Evolutionary conservation across 2,113 vertebrate species (phyloP), one percentile per base, ranked within the genome.

Genomic region (Lamprotornis superbus): DNA sequence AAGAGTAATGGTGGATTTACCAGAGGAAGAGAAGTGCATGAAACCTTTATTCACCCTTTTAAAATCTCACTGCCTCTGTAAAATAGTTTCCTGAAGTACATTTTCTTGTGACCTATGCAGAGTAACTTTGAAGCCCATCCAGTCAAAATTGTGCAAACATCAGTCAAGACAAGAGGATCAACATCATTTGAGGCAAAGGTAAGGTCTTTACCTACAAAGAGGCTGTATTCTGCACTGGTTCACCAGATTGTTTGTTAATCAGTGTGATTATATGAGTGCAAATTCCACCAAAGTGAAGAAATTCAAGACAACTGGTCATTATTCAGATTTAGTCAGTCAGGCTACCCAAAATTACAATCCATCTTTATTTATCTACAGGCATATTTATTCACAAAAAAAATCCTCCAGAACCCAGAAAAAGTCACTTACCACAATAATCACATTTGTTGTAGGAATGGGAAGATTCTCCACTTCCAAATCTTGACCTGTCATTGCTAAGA

Each of bases 381-480:
- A 55, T 57, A 63, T 39, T 82, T 75, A 81, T 35, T 76, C 44
- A 73, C 10, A n/a, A 65, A 89, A 83, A 82, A 40, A 5, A 0
- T 25, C 25, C 16, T 83, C 22, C 12, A 89, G 68, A 79, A 89
- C 13, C 25, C 40, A 87, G 67, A 31, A 84, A 53, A 50, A 61
- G 42, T 9, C 59, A 98, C 98, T 98, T 95, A 98, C 98, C 98
- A 98, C 98, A 87, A 98, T 93, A 74, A 98, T 98, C 33, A 98
- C 94, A 83, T 97, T 98, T 0, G 94, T 93, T 93, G 97, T 90
- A 74, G 98, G 98, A 89, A 98, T 50, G 14, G 98, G 97, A 74
- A 98, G 98, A 42, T 98, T 98, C 97, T 98, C 98, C 64, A 98
- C 97, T 96, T 98, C 97, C 80, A 97, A 79, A 83, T 98, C 98